Percentiles rank a stretch among this genome's conserved stretches.
phyloP scores from a whole-genome alignment of 2,888 invertebrate genomes.

The Diarsia mendica region DNA sequence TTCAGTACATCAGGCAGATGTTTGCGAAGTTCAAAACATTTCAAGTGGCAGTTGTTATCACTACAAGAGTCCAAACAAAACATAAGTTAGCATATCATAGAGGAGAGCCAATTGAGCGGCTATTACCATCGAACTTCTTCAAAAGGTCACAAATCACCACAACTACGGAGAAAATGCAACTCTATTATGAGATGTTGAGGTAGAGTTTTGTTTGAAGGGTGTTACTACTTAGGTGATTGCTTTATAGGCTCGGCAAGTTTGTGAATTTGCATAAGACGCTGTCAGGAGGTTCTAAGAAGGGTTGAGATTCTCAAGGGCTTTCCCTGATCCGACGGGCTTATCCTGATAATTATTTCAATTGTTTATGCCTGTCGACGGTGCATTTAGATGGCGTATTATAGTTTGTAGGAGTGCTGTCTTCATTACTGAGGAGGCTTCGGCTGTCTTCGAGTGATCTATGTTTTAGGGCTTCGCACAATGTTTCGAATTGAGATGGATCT shows the following conservation, averaged over 20 bases:
- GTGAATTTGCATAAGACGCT: conserved; percentile 89
- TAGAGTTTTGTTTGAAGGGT: conserved; percentile 38
- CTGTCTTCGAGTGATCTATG: conserved; percentile 85
- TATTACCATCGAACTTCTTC: conserved; percentile 72
- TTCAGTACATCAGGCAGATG: conserved; percentile 23
- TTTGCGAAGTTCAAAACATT: conserved; percentile 52
- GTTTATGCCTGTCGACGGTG: conserved; percentile 90
- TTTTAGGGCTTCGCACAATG: conserved; percentile 71
- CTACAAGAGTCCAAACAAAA: conserved; percentile 76
- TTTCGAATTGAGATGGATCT: conserved; percentile 80
- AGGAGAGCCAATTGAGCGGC: conserved; percentile 87
- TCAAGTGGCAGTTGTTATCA: conserved; percentile 60
- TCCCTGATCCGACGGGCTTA: conserved; percentile 87
- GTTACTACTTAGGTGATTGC: conserved; percentile 58
- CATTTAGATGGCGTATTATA: conserved; percentile 90
- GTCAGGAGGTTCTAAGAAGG: conserved; percentile 86
- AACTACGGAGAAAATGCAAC: conserved; percentile 51
- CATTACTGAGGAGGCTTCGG: conserved; percentile 78
- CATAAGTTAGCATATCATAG: conserved; percentile 81
- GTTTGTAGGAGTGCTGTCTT: conserved; percentile 87
- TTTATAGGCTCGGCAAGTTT: conserved; percentile 76
- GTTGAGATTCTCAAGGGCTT: conserved; percentile 88
- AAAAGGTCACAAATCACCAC: conserved; percentile 63
- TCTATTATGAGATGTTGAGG: conserved; percentile 17
- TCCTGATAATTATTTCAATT: conserved; percentile 91